Evolutionary conservation across 2,797 vertebrate genomes (phyloP).

Genomic region (Alectoris magna): DNA sequence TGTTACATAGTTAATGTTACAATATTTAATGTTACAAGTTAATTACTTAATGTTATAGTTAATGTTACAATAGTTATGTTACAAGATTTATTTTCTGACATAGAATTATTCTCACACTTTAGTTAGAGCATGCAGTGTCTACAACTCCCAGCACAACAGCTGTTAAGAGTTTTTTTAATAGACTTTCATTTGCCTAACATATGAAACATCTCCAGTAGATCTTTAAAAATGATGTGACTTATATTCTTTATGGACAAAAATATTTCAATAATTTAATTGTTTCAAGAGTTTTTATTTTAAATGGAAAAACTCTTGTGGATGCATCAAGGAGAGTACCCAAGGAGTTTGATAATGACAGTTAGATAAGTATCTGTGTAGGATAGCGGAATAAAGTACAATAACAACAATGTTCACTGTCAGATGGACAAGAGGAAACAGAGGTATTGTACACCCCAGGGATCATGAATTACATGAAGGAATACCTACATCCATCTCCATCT

Average conservation of each 20-base stretch:
- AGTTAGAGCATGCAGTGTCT: not conserved
- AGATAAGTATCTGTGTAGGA: not conserved
- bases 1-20: not conserved
- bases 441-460: not conserved
- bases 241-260: not conserved
- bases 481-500: not conserved
- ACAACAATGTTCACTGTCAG: not conserved
- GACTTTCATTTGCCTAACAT: not conserved
- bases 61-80: no score
- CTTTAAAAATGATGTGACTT: conserved; percentile 30
- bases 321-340: not conserved
- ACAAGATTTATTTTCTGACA: not conserved
- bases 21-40: no score
- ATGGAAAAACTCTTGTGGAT: not conserved
- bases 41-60: no score
- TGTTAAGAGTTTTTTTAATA: not conserved
- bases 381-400: not conserved
- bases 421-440: not conserved
- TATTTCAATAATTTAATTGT: conserved; percentile 1
- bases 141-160: not conserved
- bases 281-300: not conserved
- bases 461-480: not conserved
- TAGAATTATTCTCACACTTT: not conserved
- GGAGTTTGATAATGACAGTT: not conserved
- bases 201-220: not conserved